Conservation (phyloP, 2,797 vertebrate species). For the Hippocampus kuda region DNA sequence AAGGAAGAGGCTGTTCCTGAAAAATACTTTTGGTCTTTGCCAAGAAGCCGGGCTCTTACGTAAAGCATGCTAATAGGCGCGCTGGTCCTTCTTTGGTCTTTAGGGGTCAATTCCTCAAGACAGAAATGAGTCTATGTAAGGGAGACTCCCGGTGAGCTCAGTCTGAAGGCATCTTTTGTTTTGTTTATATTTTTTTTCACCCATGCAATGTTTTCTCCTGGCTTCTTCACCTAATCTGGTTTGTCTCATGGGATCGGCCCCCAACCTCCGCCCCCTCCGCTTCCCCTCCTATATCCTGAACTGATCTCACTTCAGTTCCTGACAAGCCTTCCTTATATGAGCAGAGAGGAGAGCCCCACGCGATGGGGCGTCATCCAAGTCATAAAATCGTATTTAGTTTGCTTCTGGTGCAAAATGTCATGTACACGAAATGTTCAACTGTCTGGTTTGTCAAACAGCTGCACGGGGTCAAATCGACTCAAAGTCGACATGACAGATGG, state of each 20-base stretch:
- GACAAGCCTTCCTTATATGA: slow-evolving; percentile 47
- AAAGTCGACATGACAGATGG: neutral
- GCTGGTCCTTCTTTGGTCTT: slow-evolving; percentile 27
- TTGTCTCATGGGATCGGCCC: slow-evolving; percentile 11
- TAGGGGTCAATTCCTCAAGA: slow-evolving; percentile 17
- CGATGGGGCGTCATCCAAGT: neutral
- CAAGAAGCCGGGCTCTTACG: slow-evolving; percentile 22
- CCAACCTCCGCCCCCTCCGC: slow-evolving; percentile 6
- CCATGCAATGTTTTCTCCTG: slow-evolving; percentile 15
- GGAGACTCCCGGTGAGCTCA: slow-evolving; percentile 46
- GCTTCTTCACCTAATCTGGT: slow-evolving; percentile 49
- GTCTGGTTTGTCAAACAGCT: neutral
- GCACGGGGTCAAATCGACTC: neutral
- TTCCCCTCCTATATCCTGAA: slow-evolving; percentile 2
- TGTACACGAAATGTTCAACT: slow-evolving; percentile 8
- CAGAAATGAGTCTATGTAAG: slow-evolving; percentile 26
- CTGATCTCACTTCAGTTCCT: slow-evolving; percentile 14
- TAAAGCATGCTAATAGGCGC: slow-evolving; percentile 23
- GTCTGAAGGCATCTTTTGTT: slow-evolving; percentile 23
- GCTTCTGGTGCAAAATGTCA: slow-evolving; percentile 16
- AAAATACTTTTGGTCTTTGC: slow-evolving; percentile 18
- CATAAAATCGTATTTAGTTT: slow-evolving; percentile 3
- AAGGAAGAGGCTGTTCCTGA: slow-evolving; percentile 7
- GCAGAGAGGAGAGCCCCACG: slow-evolving; percentile 27
- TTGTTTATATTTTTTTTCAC: slow-evolving; percentile 5